Base-by-base conservation (phyloP, 2,888 invertebrate genomes). In the Branchellion lobata region DNA sequence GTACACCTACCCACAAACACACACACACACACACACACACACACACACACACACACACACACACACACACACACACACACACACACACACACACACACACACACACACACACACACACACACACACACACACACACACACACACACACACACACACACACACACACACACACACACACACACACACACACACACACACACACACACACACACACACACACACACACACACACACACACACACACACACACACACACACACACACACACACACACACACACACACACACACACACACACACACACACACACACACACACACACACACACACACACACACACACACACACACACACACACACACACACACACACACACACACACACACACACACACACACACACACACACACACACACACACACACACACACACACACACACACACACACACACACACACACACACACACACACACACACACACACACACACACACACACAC, bases 11-110 rank as follows among this genome's bases (percentile, higher is more conserved):
- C 47, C 8, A 14, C 8, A 47, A 47, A 47, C 47, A 33, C 47
- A 69, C 27, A 73, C 65, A 80, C 34, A 78, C 71, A 80, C 36
- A 80, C 51, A 80, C 36, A 78, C 36, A 80, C 36, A 80, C 69
- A 51, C 61, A 80, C 69, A 80, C 24, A 71, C 77, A 76, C 33
- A 78, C 77, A 77, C 27, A 80, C 77, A 69, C 36, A 79, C 65
- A 57, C 33, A 75, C 65, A 79, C 33, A 77, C 76, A 80, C 53
- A 77, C 68, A 68, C 33, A 68, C 40, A 77, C 53, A 77, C 76
- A 77, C 53, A 68, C 51, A 80, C 36, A 77, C 36, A 76, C 36
- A 68, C 51, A 77, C 53, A 77, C 76, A 80, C 53, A 65, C 34
- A 69, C 53, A 68, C 76, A 80, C 27, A 77, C 68, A 68, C 27